Base-by-base conservation (phyloP, 2,113 vertebrate genomes). In the Megaleporinus macrocephalus region DNA sequence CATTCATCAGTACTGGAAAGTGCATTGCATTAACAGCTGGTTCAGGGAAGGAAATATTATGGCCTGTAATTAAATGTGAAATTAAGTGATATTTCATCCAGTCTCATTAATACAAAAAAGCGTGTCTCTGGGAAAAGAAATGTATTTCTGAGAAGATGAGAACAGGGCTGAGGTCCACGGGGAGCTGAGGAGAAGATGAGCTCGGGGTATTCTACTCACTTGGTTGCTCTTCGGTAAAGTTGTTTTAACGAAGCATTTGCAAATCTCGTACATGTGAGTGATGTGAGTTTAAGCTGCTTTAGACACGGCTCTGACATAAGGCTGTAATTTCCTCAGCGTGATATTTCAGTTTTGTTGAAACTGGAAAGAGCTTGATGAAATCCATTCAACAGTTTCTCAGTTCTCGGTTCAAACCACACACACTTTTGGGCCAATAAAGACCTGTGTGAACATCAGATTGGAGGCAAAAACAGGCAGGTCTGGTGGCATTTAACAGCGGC, bases 31-130 rank as follows among this genome's bases (percentile, higher is more conserved):
- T 89, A 90, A 89, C 91, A 89, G 90, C 84, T 77, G 87, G 89
- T 89, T 90, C 87, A 84, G 83, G 89, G 89, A 91, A 90, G 89
- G 88, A 93, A 92, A 93, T 91, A 89, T 93, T 91, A 93, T 88
- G 89, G 90, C 87, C 90, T 49, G n/a, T 94, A 93, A 94, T 94
- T 93, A 93, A 93, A 94, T 94, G 89, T 90, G 85, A 92, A 93
- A 94, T 93, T 92, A 94, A 93, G 91, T 93, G 92, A 93, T 94
- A 92, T 93, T 94, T 94, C 92, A 93, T 94, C 87, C 88, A 88
- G 83, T 90, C 89, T 89, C 88, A 89, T 94, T 93, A 93, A 93
- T 93, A 92, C 92, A 89, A 92, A 90, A 90, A 89, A 83, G 88
- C n/a, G 86, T 87, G 85, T 89, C 86, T 89, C 84, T 53, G 84